Evolutionary conservation across 2,888 invertebrate species (phyloP).

Genomic region (Podabrus alpinus): DNA sequence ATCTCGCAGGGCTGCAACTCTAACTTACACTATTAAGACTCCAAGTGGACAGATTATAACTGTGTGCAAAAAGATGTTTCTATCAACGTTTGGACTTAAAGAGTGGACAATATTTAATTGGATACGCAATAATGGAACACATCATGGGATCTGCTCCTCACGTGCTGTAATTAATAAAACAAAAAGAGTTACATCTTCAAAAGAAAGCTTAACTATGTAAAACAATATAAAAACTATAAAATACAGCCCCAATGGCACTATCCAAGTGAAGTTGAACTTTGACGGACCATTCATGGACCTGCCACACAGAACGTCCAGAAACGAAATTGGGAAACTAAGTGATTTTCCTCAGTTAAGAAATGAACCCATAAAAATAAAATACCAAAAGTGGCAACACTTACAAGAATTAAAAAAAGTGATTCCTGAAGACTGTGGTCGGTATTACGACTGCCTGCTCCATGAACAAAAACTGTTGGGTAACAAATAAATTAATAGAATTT

Average conservation of each 20-base stretch:
- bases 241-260: neutral
- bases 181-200: too few relatives aligned
- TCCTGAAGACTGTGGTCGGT: neutral
- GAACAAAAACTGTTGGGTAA: neutral
- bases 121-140: too few relatives aligned
- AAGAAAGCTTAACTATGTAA: too few relatives aligned
- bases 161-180: too few relatives aligned
- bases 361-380: neutral
- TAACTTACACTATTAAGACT: too few relatives aligned
- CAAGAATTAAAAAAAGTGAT: neutral
- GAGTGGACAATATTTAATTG: too few relatives aligned
- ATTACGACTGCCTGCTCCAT: neutral
- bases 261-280: neutral
- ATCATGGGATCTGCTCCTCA: too few relatives aligned
- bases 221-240: neutral
- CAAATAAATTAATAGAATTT: neutral
- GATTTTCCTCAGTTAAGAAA: neutral
- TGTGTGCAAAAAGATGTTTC: too few relatives aligned
- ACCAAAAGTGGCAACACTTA: neutral
- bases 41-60: too few relatives aligned
- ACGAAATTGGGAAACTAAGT: neutral
- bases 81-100: too few relatives aligned
- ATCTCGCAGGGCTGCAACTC: too few relatives aligned
- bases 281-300: neutral
- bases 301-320: neutral